phyloP scores from a whole-genome alignment of 2,113 vertebrate species.

The Pterophyllum scalare region DNA sequence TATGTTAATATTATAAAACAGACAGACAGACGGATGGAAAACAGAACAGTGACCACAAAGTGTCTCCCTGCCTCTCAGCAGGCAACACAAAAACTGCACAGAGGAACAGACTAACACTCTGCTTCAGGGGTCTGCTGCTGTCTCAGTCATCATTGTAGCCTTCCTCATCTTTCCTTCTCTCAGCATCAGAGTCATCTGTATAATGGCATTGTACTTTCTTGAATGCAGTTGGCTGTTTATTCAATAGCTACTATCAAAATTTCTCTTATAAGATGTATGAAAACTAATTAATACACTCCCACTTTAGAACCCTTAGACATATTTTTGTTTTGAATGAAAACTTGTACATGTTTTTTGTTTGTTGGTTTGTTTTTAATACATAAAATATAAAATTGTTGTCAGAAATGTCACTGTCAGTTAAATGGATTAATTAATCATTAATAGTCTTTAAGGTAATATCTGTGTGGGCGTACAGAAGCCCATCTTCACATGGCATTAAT shows the following conservation, averaged over 20 bases:
- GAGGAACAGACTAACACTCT: neutral
- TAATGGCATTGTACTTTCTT: too few relatives aligned
- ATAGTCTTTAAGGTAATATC: neutral
- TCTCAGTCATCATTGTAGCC: too few relatives aligned
- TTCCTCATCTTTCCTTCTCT: too few relatives aligned
- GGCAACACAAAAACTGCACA: too few relatives aligned
- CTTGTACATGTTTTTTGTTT: too few relatives aligned
- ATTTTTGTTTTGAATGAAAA: neutral
- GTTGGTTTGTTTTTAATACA: neutral
- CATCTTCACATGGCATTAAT: neutral
- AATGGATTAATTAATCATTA: neutral
- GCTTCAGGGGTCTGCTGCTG: neutral
- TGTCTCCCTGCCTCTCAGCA: too few relatives aligned
- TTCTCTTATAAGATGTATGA: neutral
- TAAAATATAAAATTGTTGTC: neutral
- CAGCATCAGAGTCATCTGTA: too few relatives aligned
- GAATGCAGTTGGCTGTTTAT: too few relatives aligned
- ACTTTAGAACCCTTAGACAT: too few relatives aligned
- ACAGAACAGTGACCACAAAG: too few relatives aligned
- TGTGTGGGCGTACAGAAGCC: neutral
- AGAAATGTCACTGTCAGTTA: neutral
- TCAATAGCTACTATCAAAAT: neutral
- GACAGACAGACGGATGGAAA: too few relatives aligned
- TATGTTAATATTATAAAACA: too few relatives aligned
- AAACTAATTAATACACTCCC: neutral